These are phyloP conservation scores for Drosophila kikkawai DNA, from an alignment of 1,140 invertebrate species.

Conservation along the genomic window DNA sequence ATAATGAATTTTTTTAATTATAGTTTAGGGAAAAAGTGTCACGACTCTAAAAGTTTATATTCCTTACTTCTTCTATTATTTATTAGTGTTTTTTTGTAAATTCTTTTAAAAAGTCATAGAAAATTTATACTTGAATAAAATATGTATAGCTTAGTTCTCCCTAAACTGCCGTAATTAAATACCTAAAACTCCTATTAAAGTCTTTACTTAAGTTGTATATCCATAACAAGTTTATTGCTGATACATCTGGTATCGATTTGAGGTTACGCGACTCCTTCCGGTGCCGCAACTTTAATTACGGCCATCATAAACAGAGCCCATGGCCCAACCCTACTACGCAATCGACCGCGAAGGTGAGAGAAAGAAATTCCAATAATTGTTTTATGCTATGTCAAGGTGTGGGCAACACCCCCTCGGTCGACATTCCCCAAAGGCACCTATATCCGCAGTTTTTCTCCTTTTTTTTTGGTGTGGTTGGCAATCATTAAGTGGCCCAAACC, in stretches of 20 bases:
- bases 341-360: conserved; percentile 15
- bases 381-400: conserved; percentile 57
- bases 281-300: conserved; percentile 46
- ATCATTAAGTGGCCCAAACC: conserved; percentile 63
- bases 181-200: not conserved
- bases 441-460: not conserved
- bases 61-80: not conserved
- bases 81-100: not conserved
- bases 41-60: not conserved
- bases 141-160: not conserved
- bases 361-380: conserved; percentile 57
- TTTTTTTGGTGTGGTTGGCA: conserved; percentile 40
- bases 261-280: conserved; percentile 15
- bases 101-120: not conserved
- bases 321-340: conserved; percentile 18
- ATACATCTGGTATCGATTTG: conserved; percentile 42
- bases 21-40: not conserved
- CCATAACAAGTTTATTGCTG: conserved; percentile 5
- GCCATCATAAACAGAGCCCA: conserved; percentile 36
- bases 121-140: not conserved
- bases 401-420: conserved; percentile 26
- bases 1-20: not conserved
- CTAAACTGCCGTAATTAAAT: too few relatives aligned
- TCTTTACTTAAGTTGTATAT: not conserved
- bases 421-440: conserved; percentile 20